Conservation (phyloP, 2,113 vertebrate species). For the Cyanoderma ruficeps region DNA sequence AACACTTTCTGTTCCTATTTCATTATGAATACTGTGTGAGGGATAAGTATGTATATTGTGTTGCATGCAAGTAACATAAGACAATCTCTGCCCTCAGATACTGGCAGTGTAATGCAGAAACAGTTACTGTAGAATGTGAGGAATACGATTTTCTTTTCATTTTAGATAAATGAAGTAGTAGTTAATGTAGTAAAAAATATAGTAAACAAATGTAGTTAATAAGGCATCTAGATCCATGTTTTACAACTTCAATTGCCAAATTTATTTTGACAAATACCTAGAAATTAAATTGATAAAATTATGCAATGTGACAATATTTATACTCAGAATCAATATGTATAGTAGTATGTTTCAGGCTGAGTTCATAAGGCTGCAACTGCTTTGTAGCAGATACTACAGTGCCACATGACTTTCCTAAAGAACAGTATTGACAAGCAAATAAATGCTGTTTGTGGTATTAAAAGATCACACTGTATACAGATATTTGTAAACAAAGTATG, state of each 20-base stretch:
- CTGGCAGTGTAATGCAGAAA: not conserved
- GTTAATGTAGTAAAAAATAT: not conserved
- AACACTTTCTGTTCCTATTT: not conserved
- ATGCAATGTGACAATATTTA: constrained; percentile 10
- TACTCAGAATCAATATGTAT: constrained; percentile 29
- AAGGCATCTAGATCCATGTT: constrained; percentile 35
- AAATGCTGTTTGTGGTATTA: not conserved
- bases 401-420: not conserved
- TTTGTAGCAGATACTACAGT: not conserved
- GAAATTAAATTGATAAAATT: constrained; percentile 36
- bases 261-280: constrained; percentile 47
- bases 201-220: not conserved
- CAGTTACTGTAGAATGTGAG: not conserved
- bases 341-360: not conserved
- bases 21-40: not conserved
- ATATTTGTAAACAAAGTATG: not conserved
- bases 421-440: not conserved
- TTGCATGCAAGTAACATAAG: not conserved
- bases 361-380: not conserved
- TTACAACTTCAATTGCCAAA: not conserved
- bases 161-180: not conserved
- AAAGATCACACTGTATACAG: not conserved
- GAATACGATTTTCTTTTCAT: not conserved
- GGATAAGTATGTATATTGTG: not conserved
- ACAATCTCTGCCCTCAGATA: not conserved